Base-by-base conservation (phyloP, 2,797 vertebrate species). In the Syncerus caffer region DNA sequence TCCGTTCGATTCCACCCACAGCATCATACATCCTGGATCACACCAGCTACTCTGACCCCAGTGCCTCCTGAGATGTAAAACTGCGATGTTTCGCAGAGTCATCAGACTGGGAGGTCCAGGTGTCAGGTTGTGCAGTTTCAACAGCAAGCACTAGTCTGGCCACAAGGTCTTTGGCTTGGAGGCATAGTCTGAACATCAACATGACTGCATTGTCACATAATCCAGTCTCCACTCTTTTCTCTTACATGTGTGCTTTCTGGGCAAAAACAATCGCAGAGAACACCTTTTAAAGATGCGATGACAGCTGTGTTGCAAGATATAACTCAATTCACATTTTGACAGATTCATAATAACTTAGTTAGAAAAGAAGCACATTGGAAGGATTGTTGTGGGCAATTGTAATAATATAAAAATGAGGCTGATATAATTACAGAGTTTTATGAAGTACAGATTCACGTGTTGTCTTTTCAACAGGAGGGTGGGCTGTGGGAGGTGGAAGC, bases 21-120 rank as follows among this genome's bases (percentile, higher is more conserved):
- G 6, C n/a, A 0, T 14, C 21, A 2, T 4, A 1, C 6, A 10
- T 34, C 42, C 42, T 23, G 27, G 29, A 29, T 47, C 15, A 10
- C 5, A 5, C 6, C 1, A 17, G 25, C 45, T 23, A 2, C 12
- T 9, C 47, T 23, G 9, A 5, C 15, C 3, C 29, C 11, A 0
- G 4, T 58, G 27, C 58, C 74, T n/a, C 42, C 51, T 51, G 42
- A 19, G 31, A n/a, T 38, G 0, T 67, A 12, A 58, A 25, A 45
- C 21, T 2, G 23, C 1, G 12, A 45, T 19, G 53, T 10, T 23
- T 34, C 78, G 15, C 29, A 45, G 38, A 50, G 38, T 53, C 38
- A 19, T 15, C 4, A 5, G 7, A 85, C 25, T 17, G 8, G 10
- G 25, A 4, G 4, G 31, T 58, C 7, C 0, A 51, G 45, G 17